Evolutionary conservation across 2,797 vertebrate species (phyloP), one percentile per base, ranked within the genome.

Genomic region (Anguilla marmorata): DNA sequence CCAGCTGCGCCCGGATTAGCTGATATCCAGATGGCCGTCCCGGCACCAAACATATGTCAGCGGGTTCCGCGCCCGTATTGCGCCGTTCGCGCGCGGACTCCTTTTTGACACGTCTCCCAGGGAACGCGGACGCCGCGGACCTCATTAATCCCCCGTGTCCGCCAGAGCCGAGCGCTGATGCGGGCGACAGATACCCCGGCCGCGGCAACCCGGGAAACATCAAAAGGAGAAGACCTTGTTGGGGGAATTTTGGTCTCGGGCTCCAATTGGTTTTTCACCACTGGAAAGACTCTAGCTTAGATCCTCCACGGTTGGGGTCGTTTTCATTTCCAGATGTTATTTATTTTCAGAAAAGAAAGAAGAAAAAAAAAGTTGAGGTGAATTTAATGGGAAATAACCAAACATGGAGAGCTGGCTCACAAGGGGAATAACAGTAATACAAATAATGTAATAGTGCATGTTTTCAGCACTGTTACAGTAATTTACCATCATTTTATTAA

Each of bases 41-140:
- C 58, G 50, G 48, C 60, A 84, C 50, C 12, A 63, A 86, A 84
- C 88, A 89, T 89, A 89, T 89, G 88, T 89, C 88, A 52, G 33
- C 82, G 79, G 79, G 45, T 52, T 52, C 27, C 48, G 85, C 19
- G 85, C 48, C 76, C 88, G 84, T 84, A 83, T 89, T 89, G 79
- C 88, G 0, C 8, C 48, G 54, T 72, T 87, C 60, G 60, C 19
- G 45, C 45, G 45, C 45, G 63, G 86, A 24, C 45, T 84, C 86
- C 79, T 56, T 56, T 45, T 54, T 66, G 85, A 72, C 88, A 27
- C 85, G 30, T 89, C 85, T 87, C 86, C 86, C 72, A 76, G 37
- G 69, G 76, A 24, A 52, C 9, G 30, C 27, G 45, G 54, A 50
- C 33, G 37, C 79, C 58, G 9, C 30, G 45, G 74, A 83, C 48